Base-by-base conservation (phyloP, 2,888 invertebrate species). In the Polia nebulosa region DNA sequence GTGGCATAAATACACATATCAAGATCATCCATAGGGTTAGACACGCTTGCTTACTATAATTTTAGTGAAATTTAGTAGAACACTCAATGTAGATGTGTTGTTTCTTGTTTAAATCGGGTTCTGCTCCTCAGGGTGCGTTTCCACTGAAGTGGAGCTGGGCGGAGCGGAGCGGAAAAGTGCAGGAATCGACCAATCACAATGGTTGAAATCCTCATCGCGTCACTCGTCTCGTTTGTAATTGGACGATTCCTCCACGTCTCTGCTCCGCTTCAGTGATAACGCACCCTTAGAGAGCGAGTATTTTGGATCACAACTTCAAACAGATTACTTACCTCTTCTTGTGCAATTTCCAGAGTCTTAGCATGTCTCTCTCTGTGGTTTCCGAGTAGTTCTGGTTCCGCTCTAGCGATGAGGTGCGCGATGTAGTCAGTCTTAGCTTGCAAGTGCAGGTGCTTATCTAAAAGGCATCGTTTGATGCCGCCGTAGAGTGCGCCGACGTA, bases 311-410 rank as follows among this genome's bases (percentile, higher is more conserved):
- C 2, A n/a, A 49, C 27, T 1, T 49, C 2, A 27, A 27, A 3
- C 9, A n/a, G 9, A n/a, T 27, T 3, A 27, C 52, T 79, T 71
- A 93, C 95, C 95, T 99, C 99, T 93, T 99, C 99, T 94, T 99
- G 99, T 83, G 99, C 99, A 80, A 99, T 98, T 96, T 99, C 99
- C 85, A 99, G 94, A n/a, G 99, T 99, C 94, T 99, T 99, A 9
- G 99, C 99, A 91, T 99, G 99, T 66, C 99, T 96, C 92, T 99
- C 99, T 74, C 99, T 96, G 82, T 98, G 97, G 89, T 98, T 97
- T 36, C 98, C 99, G 80, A 98, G 97, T 55, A 99, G 96, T 92
- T 99, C 99, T 11, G 99, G 99, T 92, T 99, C 99, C 25, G 99
- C 99, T 85, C 98, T 97, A 62, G 97, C 97, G 87, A 99, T 98